A percentile compares a stretch with the other conserved stretches of the same genome.
Conservation (phyloP, 2,888 invertebrate species). For the Candidula unifasciata region DNA sequence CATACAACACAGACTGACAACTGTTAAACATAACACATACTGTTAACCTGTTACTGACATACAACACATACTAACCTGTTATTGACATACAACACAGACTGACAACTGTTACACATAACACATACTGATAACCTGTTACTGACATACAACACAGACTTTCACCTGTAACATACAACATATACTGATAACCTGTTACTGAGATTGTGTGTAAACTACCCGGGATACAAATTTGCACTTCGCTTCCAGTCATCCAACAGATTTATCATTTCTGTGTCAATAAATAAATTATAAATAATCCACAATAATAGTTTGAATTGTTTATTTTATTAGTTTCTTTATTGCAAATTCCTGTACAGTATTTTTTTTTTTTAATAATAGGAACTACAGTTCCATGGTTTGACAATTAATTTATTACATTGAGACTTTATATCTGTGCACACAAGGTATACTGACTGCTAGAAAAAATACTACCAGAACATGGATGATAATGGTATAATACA, state of each 20-base stretch:
- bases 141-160: no score
- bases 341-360: neutral
- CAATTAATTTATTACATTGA: constrained; percentile 12
- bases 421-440: constrained; percentile 3
- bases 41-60: no score
- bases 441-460: neutral
- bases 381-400: constrained; percentile 40
- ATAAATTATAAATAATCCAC: neutral
- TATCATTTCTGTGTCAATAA: neutral
- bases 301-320: no score
- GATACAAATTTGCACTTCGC: no score
- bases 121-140: no score
- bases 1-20: no score
- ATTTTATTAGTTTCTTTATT: neutral
- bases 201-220: no score
- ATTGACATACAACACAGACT: neutral
- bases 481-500: no score
- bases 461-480: constrained; percentile 24
- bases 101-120: neutral
- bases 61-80: no score
- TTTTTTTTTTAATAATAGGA: constrained; percentile 29
- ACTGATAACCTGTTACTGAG: no score
- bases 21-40: no score
- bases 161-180: no score
- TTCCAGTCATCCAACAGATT: neutral